Base-by-base conservation (phyloP, 92 coral and sea anemone genomes). In the Metridium senile region DNA sequence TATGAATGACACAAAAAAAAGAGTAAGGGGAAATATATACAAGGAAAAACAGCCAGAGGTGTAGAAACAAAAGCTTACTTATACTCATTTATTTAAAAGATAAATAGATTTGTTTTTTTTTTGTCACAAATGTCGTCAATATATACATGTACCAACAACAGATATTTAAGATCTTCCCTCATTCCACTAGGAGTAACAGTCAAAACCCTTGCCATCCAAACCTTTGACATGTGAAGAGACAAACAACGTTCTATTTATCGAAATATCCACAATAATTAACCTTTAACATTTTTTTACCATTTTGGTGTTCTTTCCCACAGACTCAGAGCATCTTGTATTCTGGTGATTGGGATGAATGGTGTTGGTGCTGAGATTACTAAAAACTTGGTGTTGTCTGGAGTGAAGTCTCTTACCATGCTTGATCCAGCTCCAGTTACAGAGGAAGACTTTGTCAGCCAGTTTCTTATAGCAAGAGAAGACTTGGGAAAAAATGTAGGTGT, bases 321-420 rank as follows among this genome's bases (percentile, higher is more conserved):
- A 77, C 80, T 96, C 8, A 78, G 99, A 58, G 93, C 99, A 35
- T 96, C 99, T 0, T 82, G 85, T 33, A 82, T 96, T 67, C 93
- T 96, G 72, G 87, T 96, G 58, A 89, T 93, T 33, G 94, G 93
- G 32, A 68, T 96, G 57, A 88, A 45, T 47, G 99, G 99, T n/a
- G 75, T 93, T 43, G 99, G 99, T 34, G 99, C 99, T 33, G 99
- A 96, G 75, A 90, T 96, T 49, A 89, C 98, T 81, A 96, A 96
- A 62, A 96, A 96, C 67, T 89, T 96, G 25, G 90, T 96, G 0
- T 87, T 96, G 26, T 93, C 98, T n/a, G 99, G 99, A 1, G 97
- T 96, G 53, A 96, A 90, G 74, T 93, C 99, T 32, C 82, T 96
- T 0, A 90, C 98, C 0, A 84, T 93, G 75, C 74, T 87, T 45